Percentiles rank a stretch among this genome's conserved stretches.
phyloP scores from a whole-genome alignment of 2,888 invertebrate species.

The Phaonia tiefii region DNA sequence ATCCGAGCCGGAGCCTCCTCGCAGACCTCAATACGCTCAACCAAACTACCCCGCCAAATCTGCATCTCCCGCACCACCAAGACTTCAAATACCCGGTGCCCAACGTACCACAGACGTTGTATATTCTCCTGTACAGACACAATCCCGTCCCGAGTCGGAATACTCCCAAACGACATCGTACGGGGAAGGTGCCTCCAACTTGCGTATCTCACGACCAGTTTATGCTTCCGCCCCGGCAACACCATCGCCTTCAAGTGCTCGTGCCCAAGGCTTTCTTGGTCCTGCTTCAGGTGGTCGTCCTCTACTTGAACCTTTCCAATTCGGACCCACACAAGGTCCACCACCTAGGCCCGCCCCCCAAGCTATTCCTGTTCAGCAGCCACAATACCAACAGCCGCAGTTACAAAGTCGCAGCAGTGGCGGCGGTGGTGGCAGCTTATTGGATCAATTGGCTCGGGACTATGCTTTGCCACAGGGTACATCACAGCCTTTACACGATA shows the following conservation, averaged over 20 bases:
- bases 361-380: conserved; percentile 70
- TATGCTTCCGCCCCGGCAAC: conserved; percentile 77
- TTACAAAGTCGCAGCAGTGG: conserved; percentile 77
- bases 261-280: conserved; percentile 76
- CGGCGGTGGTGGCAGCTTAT: conserved; percentile 82
- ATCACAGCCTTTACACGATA: conserved; percentile 88
- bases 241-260: conserved; percentile 75
- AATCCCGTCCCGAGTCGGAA: conserved; percentile 76
- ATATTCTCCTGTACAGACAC: conserved; percentile 77
- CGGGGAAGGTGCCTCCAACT: conserved; percentile 75
- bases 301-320: conserved; percentile 74
- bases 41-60: conserved; percentile 68
- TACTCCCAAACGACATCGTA: conserved; percentile 71
- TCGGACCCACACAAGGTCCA: conserved; percentile 70
- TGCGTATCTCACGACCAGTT: conserved; percentile 78
- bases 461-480: conserved; percentile 88
- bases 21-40: conserved; percentile 74
- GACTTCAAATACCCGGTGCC: conserved; percentile 77
- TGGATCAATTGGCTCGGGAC: conserved; percentile 91
- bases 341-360: conserved; percentile 73
- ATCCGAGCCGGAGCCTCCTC: conserved; percentile 74
- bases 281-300: conserved; percentile 78
- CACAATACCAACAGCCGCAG: conserved; percentile 71
- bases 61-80: conserved; percentile 74
- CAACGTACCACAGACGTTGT: conserved; percentile 79